Evolutionary conservation across 2,113 vertebrate species (phyloP).

Genomic region (Nothobranchius furzeri): DNA sequence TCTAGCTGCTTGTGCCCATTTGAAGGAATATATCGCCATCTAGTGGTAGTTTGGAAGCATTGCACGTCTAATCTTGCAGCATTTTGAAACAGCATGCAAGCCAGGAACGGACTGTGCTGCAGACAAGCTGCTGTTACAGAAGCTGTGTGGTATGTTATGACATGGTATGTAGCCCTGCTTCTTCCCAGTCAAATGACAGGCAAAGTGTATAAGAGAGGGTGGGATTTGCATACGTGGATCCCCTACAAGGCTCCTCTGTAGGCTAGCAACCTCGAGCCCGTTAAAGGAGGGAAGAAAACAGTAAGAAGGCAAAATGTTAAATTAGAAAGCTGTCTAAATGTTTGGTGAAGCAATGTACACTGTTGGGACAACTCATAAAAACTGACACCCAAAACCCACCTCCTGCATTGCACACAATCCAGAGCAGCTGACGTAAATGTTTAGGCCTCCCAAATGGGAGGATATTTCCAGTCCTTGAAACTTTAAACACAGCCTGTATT

Average conservation of each 20-base stretch:
- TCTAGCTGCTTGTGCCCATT: background rate
- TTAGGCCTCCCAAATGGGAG: slow-evolving; percentile 50
- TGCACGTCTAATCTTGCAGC: slow-evolving; percentile 16
- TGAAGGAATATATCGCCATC: slow-evolving; percentile 48
- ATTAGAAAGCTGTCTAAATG: slow-evolving; percentile 55
- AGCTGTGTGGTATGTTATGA: slow-evolving; percentile 9
- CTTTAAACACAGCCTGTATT: slow-evolving; percentile 64
- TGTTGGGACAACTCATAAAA: slow-evolving; percentile 56
- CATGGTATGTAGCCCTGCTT: background rate
- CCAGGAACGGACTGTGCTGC: slow-evolving; percentile 3
- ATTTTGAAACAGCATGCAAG: background rate
- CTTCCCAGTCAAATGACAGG: slow-evolving; percentile 4
- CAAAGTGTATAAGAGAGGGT: background rate
- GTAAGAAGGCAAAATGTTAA: slow-evolving; percentile 35
- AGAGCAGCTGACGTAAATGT: slow-evolving; percentile 59
- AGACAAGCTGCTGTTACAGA: slow-evolving; percentile 19
- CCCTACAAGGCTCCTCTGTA: background rate
- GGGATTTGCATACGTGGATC: slow-evolving; percentile 14
- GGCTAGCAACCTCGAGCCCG: slow-evolving; percentile 9
- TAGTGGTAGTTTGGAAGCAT: slow-evolving; percentile 41
- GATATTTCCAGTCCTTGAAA: slow-evolving; percentile 69
- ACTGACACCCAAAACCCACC: slow-evolving; percentile 48
- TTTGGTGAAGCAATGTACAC: slow-evolving; percentile 53
- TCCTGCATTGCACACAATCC: slow-evolving; percentile 46
- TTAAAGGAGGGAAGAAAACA: background rate